Percentiles rank a stretch among this genome's conserved stretches.
Evolutionary conservation across 2,113 vertebrate genomes (phyloP).

Genomic region (Mormyrus lacerda): DNA sequence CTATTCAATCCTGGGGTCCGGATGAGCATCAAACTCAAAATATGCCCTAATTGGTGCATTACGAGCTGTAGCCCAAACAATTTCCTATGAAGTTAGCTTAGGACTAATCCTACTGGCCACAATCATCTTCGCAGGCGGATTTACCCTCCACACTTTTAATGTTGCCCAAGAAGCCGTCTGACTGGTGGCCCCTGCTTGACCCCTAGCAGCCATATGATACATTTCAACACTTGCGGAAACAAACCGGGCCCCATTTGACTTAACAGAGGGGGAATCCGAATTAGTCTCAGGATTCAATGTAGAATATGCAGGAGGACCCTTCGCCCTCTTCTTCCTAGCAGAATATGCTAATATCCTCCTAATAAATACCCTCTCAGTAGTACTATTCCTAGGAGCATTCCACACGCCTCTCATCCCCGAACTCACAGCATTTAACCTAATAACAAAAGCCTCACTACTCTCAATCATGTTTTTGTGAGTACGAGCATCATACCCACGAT

Average conservation of each 20-base stretch:
- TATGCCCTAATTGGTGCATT: slow-evolving; percentile 33
- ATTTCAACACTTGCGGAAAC: slow-evolving; percentile 33
- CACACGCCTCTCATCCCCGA: no score
- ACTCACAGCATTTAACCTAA: no score
- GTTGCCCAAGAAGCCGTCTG: slow-evolving; percentile 26
- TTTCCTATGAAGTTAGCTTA: slow-evolving; percentile 34
- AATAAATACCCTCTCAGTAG: no score
- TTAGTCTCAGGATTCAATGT: slow-evolving; percentile 32
- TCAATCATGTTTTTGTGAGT: not conserved
- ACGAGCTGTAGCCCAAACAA: slow-evolving; percentile 30
- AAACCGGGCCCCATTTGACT: slow-evolving; percentile 32
- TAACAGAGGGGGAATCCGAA: slow-evolving; percentile 32
- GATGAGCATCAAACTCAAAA: slow-evolving; percentile 39
- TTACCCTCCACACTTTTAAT: slow-evolving; percentile 25
- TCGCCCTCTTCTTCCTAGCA: no score
- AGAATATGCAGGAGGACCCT: no score
- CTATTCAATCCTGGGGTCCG: slow-evolving; percentile 26
- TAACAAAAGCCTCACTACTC: not conserved
- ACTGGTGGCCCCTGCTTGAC: slow-evolving; percentile 10
- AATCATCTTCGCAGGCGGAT: slow-evolving; percentile 11
- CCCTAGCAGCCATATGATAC: slow-evolving; percentile 28
- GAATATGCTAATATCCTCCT: no score
- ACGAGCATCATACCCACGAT: slow-evolving; percentile 15
- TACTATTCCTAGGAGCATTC: no score
- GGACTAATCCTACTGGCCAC: slow-evolving; percentile 19